These are phyloP conservation scores for Drosophila percnosoma DNA, from an alignment of 2,888 invertebrate species.

Conservation along the genomic window DNA sequence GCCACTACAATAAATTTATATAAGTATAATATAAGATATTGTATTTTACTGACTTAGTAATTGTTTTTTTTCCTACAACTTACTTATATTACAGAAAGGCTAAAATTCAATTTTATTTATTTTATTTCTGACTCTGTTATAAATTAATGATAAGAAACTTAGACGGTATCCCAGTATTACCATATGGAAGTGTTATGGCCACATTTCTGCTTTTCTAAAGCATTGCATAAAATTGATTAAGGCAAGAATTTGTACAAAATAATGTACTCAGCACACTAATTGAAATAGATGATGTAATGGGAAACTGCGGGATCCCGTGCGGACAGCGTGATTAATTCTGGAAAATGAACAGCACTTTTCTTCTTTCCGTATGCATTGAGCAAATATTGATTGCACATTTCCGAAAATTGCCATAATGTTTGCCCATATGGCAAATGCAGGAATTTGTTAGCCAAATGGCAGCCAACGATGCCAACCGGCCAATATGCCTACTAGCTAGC, in stretches of 20 bases:
- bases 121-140: not conserved
- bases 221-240: not conserved
- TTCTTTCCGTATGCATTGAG: constrained; percentile 11
- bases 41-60: not conserved
- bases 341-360: constrained; percentile 26
- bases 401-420: constrained; percentile 23
- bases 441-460: constrained; percentile 35
- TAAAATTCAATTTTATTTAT: not conserved
- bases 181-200: too few relatives aligned
- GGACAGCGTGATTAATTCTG: constrained; percentile 15
- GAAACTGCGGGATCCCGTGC: constrained; percentile 17
- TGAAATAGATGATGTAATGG: not conserved
- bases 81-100: not conserved
- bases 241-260: not conserved
- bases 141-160: too few relatives aligned
- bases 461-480: constrained; percentile 15
- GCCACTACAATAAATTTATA: not conserved
- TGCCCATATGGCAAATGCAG: constrained; percentile 17
- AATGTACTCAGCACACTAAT: not conserved
- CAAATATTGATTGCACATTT: constrained; percentile 32
- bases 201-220: not conserved
- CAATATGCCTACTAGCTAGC: constrained; percentile 5
- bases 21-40: not conserved
- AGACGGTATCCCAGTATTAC: not conserved
- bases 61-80: not conserved